Percentiles rank a stretch among this genome's conserved stretches.
These are phyloP conservation scores for Sprattus sprattus DNA, from an alignment of 2,113 vertebrate species.

Conservation along the genomic window DNA sequence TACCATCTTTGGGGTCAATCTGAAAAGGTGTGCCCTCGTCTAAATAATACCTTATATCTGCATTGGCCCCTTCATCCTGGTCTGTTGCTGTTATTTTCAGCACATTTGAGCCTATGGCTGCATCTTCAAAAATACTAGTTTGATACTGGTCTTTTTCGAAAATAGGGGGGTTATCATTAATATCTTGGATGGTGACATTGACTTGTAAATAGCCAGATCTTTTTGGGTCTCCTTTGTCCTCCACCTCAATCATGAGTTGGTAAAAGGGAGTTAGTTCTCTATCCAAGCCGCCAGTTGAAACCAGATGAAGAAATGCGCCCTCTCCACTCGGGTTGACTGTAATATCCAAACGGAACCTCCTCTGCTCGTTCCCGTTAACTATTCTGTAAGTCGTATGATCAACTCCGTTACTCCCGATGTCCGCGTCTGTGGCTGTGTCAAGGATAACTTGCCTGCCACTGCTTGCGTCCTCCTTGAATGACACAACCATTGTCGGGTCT, in stretches of 20 bases:
- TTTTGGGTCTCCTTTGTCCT: conserved; percentile 91
- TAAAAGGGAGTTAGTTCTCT: conserved; percentile 84
- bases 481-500: conserved; percentile 88
- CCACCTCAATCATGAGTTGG: conserved; percentile 89
- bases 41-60: conserved; percentile 86
- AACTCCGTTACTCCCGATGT: conserved; percentile 90
- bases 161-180: conserved; percentile 91
- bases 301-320: conserved; percentile 94
- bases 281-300: conserved; percentile 89
- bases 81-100: conserved; percentile 88
- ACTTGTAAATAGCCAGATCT: conserved; percentile 91
- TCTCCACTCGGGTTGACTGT: conserved; percentile 97
- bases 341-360: conserved; percentile 89
- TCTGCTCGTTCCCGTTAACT: conserved; percentile 86
- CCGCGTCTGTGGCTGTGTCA: conserved; percentile 92
- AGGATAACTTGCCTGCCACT: conserved; percentile 95
- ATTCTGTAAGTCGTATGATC: conserved; percentile 95
- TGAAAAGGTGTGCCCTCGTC: conserved; percentile 87
- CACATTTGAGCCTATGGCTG: conserved; percentile 84
- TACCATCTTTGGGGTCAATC: conserved; percentile 87
- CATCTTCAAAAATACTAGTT: conserved; percentile 85
- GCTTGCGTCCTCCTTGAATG: conserved; percentile 94
- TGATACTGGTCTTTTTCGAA: conserved; percentile 88
- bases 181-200: conserved; percentile 93
- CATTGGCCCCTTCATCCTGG: conserved; percentile 90